Percentiles rank a stretch among this genome's conserved stretches.
Evolutionary conservation across 1,140 invertebrate species (phyloP).

Genomic region (Drosophila melanica): DNA sequence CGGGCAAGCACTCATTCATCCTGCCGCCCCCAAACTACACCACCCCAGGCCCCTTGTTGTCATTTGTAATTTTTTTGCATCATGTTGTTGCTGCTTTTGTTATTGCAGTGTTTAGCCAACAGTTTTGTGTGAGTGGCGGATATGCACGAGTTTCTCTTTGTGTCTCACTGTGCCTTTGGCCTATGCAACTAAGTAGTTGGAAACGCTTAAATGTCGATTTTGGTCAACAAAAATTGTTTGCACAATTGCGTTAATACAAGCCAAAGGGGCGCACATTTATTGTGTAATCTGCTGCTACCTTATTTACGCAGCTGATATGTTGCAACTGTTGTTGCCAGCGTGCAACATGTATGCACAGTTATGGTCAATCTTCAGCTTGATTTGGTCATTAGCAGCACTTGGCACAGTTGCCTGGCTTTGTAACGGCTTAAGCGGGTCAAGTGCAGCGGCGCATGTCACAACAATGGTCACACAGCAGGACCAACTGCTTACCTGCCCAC

Average conservation of each 20-base stretch:
- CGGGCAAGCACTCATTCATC: slow-evolving; percentile 73
- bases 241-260: slow-evolving; percentile 14
- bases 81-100: neutral
- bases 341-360: neutral
- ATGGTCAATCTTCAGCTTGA: slow-evolving; percentile 22
- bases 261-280: slow-evolving; percentile 19
- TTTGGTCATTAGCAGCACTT: slow-evolving; percentile 25
- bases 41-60: slow-evolving; percentile 37
- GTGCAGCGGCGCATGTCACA: slow-evolving; percentile 65
- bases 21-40: slow-evolving; percentile 8
- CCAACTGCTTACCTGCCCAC: neutral
- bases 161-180: slow-evolving; percentile 66
- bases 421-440: slow-evolving; percentile 64
- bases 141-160: slow-evolving; percentile 70
- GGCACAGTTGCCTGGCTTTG: slow-evolving; percentile 43
- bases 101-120: slow-evolving; percentile 64
- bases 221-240: slow-evolving; percentile 43
- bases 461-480: slow-evolving; percentile 52
- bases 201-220: slow-evolving; percentile 75
- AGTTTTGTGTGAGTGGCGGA: slow-evolving; percentile 48
- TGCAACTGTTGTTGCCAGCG: slow-evolving; percentile 3
- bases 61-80: slow-evolving; percentile 63
- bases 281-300: neutral
- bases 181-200: slow-evolving; percentile 73
- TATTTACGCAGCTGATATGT: slow-evolving; percentile 30